A percentile compares a stretch with the other conserved stretches of the same genome.
phyloP scores from a whole-genome alignment of 2,888 invertebrate genomes.

The Petrophora chlorosata region DNA sequence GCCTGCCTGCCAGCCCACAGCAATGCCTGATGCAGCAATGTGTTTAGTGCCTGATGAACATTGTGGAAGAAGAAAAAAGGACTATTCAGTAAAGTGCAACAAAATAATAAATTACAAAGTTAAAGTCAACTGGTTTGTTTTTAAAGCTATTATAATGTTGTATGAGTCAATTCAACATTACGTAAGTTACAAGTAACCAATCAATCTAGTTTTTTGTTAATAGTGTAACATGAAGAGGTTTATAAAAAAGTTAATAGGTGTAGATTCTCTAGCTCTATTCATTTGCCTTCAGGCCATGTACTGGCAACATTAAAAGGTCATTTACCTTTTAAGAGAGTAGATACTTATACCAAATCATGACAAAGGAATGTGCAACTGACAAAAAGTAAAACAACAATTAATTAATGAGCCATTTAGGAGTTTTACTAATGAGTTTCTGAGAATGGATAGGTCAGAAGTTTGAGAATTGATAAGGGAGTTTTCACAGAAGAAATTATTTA shows the following conservation, averaged over 20 bases:
- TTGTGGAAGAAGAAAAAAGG: too few species aligned
- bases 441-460: too few species aligned
- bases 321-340: conserved; percentile 11
- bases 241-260: conserved; percentile 14
- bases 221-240: conserved; percentile 3
- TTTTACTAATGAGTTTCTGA: conserved; percentile 1
- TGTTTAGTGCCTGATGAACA: too few species aligned
- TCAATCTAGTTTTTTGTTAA: conserved; percentile 19
- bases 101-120: too few species aligned
- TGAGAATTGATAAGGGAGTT: too few species aligned
- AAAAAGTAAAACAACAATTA: not conserved
- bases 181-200: conserved; percentile 2
- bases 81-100: too few species aligned
- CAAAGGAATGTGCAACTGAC: not conserved
- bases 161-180: not conserved
- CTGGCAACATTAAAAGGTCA: conserved; percentile 9
- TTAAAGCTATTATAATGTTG: not conserved
- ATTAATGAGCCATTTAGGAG: conserved; percentile 1
- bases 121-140: too few species aligned
- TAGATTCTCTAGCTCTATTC: conserved; percentile 1
- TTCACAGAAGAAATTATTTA: too few species aligned
- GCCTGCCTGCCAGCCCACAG: too few species aligned
- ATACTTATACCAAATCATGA: not conserved
- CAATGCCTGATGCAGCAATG: too few species aligned
- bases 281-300: conserved; percentile 13